A percentile compares a stretch with the other conserved stretches of the same genome.
phyloP scores from a whole-genome alignment of 2,797 vertebrate genomes.

The Aulostomus chinensis region DNA sequence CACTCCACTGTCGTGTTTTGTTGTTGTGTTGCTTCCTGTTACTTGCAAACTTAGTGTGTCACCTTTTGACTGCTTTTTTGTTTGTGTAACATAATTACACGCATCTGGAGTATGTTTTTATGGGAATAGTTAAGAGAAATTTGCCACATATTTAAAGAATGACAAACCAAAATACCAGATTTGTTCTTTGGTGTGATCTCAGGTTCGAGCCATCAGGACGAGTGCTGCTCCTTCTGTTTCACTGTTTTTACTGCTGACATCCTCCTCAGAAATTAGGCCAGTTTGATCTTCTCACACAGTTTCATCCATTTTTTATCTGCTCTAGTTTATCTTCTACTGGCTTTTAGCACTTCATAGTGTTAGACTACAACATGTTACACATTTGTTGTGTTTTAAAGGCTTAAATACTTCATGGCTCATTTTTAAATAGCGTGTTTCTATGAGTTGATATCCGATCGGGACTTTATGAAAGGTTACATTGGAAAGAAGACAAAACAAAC shows the following conservation, averaged over 20 bases:
- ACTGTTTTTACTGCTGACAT: constrained; percentile 27
- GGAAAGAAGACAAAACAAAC: too few species aligned
- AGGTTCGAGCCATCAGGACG: too few species aligned
- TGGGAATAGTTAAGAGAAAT: background rate
- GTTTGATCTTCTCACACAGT: constrained; percentile 38
- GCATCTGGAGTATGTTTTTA: background rate
- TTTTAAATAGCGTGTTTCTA: too few species aligned
- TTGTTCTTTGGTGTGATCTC: too few species aligned
- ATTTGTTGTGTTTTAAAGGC: constrained; percentile 1
- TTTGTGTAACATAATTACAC: constrained; percentile 15
- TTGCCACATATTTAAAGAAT: too few species aligned
- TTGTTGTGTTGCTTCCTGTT: constrained; percentile 15
- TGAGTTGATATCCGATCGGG: too few species aligned
- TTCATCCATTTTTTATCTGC: constrained; percentile 56
- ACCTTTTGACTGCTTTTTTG: constrained; percentile 16
- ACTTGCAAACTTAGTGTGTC: too few species aligned
- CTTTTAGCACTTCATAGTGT: background rate
- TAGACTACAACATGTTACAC: background rate
- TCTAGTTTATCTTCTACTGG: constrained; percentile 19
- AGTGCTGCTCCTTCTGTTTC: constrained; percentile 3
- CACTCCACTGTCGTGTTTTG: constrained; percentile 9
- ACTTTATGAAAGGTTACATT: too few species aligned
- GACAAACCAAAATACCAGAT: too few species aligned
- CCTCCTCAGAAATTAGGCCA: constrained; percentile 36
- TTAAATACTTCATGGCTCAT: background rate